Evolutionary conservation across 2,888 invertebrate species (phyloP).

Genomic region (Cynaeus angustus): DNA sequence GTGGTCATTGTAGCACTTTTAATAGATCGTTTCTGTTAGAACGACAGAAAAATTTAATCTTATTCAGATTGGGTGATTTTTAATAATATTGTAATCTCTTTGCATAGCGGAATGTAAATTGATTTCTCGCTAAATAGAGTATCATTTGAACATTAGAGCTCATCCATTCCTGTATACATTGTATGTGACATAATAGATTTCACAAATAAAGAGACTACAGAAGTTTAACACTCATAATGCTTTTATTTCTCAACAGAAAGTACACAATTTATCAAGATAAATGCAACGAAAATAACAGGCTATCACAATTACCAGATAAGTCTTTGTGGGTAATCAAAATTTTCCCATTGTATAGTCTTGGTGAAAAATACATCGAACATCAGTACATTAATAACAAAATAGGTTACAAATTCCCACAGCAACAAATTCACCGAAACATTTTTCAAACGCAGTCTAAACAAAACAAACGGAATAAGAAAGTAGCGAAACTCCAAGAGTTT

Average conservation of each 20-base stretch:
- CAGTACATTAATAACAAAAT: constrained; percentile 78
- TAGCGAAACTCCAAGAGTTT: constrained; percentile 95
- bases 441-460: constrained; percentile 82
- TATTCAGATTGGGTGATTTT: constrained; percentile 27
- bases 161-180: constrained; percentile 44
- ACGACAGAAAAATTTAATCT: background rate
- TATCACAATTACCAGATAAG: constrained; percentile 84
- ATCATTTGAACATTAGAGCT: constrained; percentile 40
- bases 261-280: background rate
- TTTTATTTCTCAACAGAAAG: background rate
- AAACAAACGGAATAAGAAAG: constrained; percentile 91
- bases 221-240: too few relatives aligned
- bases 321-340: constrained; percentile 83
- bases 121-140: constrained; percentile 31
- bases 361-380: constrained; percentile 86
- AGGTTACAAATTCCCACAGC: constrained; percentile 79
- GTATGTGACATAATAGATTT: constrained; percentile 45
- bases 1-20: constrained; percentile 48
- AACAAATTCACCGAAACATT: constrained; percentile 73
- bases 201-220: constrained; percentile 23
- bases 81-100: constrained; percentile 32
- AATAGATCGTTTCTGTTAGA: constrained; percentile 28
- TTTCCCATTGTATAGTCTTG: constrained; percentile 86
- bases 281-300: background rate
- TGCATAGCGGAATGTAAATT: constrained; percentile 29